Percentiles rank a stretch among this genome's conserved stretches.
Evolutionary conservation across 2,888 invertebrate species (phyloP).

Genomic region (Leucoptera coffeella): DNA sequence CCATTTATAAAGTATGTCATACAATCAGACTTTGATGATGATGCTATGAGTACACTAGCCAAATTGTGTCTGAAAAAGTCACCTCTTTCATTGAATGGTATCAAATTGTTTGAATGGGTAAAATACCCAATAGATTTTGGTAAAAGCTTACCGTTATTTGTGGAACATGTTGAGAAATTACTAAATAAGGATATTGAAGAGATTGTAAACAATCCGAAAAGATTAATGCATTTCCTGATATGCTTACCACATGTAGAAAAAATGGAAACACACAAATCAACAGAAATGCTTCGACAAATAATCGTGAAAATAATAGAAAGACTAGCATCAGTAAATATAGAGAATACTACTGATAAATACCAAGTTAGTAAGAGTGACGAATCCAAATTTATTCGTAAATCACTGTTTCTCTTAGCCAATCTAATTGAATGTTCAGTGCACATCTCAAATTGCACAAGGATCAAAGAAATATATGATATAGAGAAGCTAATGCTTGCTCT

Average conservation of each 20-base stretch:
- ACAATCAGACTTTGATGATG: constrained; percentile 43
- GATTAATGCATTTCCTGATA: constrained; percentile 40
- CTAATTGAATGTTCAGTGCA: constrained; percentile 57
- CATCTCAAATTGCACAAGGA: constrained; percentile 36
- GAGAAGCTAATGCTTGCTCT: constrained; percentile 30
- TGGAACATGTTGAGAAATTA: constrained; percentile 23
- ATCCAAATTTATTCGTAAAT: constrained; percentile 26
- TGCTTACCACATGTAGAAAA: constrained; percentile 52
- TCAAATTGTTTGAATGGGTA: constrained; percentile 56
- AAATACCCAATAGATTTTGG: constrained; percentile 60
- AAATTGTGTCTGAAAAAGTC: constrained; percentile 63
- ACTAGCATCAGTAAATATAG: constrained; percentile 21
- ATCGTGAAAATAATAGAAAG: constrained; percentile 17
- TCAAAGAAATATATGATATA: constrained; percentile 37
- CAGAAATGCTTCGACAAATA: constrained; percentile 22
- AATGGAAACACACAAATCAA: constrained; percentile 23
- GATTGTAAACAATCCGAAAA: constrained; percentile 26
- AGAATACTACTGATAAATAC: constrained; percentile 17
- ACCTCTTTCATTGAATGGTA: constrained; percentile 55
- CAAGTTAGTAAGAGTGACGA: constrained; percentile 20
- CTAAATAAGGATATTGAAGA: constrained; percentile 23
- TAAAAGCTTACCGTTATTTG: constrained; percentile 22
- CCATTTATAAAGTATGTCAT: constrained; percentile 56
- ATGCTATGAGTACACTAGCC: constrained; percentile 55
- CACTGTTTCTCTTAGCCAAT: constrained; percentile 50